Base-by-base conservation (phyloP, 2,113 vertebrate genomes). In the pig (Sus scrofa) region DNA sequence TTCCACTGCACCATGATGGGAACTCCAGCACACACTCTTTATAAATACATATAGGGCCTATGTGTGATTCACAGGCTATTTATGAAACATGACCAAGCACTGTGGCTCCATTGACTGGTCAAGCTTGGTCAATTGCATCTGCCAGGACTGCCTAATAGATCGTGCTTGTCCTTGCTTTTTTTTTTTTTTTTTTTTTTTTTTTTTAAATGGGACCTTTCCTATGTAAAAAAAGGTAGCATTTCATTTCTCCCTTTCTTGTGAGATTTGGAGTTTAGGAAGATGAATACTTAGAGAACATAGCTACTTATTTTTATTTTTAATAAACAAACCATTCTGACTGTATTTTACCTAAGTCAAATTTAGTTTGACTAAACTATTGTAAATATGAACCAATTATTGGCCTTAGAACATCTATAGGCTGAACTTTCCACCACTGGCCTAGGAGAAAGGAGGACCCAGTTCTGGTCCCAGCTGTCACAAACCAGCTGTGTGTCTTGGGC, bases 301-400 rank as follows among this genome's bases (percentile, higher is more conserved):
- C 15, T 67, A 56, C 71, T 62, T 44, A 79, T 79, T 96, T 93
- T 83, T 71, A 79, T 81, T 54, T 81, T 95, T 95, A 67, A 87
- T 73, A 73, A 93, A 75, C 20, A 84, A 94, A 81, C 56, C 39
- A 90, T 90, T 94, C 74, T 37, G 56, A 82, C n/a, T 14, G 65
- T 9, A 60, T 70, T 88, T 82, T 63, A 83, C 37, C 87, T 86
- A 93, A 39, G 90, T 83, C 56, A 86, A 70, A 79, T 54, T 68
- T 52, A 67, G 34, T 79, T 67, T 94, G 70, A 81, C 15, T 84
- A 84, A 83, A 50, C 54, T 78, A 68, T 79, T 62, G 13, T 50
- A 85, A 96, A 81, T 34, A 60, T 20, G 44, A 92, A 86, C 30
- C 52, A 84, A 22, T 14, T 77, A 24, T 58, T 89, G 84, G 58